Base-by-base conservation (phyloP, 92 coral and sea anemone species). In the Palythoa heliodiscus region DNA sequence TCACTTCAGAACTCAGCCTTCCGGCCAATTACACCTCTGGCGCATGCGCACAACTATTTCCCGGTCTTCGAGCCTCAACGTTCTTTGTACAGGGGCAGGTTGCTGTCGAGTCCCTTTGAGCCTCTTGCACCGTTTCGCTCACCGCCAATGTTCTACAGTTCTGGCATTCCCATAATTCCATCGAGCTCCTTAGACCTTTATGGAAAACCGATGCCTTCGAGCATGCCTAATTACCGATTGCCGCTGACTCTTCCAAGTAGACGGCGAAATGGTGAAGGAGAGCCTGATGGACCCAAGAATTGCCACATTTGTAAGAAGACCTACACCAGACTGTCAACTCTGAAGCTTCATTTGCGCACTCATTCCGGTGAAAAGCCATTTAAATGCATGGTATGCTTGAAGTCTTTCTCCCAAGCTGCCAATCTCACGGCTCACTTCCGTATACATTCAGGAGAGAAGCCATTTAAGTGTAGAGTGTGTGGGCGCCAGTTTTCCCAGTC, bases 391-490 rank as follows among this genome's bases (percentile, higher is more conserved):
- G 97, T 93, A 9, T 93, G 97, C 75, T 87, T 93, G 61, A 93
- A 93, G 79, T 93, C 97, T 47, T 93, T 93, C 86, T 89, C 97
- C 29, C 97, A 91, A 86, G 97, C 97, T 43, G 97, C 97, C 69
- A 93, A 93, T 70, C 97, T 93, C 25, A 93, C 97, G 7, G 97
- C 97, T 12, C 97, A 93, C 76, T 93, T 93, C 87, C 93, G 97
- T 48, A 91, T 93, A 35, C 97, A 93, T 82, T 93, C 97, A 20
- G 95, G 97, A 2, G 97, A 93, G 81, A 93, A 93, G 48, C 97
- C 97, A 50, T 93, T 93, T 89, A 91, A 91, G 84, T 93, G 97
- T 37, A 90, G 93, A 24, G 87, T 91, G 57, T 93, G 97, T 71
- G 93, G 84, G 66, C 93, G 97, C 78, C 97, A 91, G 81, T 93